Evolutionary conservation across 1,140 invertebrate species (phyloP).

Genomic region (Metaphire vulgaris): DNA sequence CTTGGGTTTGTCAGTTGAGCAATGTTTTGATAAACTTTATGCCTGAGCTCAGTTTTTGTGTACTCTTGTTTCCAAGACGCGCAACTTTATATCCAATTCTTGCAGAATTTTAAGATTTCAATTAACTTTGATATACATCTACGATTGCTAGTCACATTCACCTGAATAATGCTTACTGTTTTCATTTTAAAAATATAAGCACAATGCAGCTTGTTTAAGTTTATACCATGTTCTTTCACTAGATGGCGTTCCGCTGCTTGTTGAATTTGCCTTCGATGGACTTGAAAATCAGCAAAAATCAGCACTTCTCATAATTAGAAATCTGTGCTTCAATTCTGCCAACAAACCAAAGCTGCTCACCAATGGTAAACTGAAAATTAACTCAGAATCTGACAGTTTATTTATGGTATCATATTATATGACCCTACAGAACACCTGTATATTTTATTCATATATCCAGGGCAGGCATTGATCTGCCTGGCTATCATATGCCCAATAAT

Average conservation of each 20-base stretch:
- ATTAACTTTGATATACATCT: background rate
- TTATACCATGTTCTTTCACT: no score
- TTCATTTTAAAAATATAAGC: background rate
- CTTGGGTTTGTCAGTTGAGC: no score
- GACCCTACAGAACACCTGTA: background rate
- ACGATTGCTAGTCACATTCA: background rate
- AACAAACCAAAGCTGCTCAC: constrained; percentile 49
- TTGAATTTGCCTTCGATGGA: background rate
- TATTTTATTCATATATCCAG: background rate
- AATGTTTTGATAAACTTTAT: no score
- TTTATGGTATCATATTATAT: background rate
- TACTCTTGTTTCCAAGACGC: no score
- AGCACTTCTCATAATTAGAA: constrained; percentile 40
- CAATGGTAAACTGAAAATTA: constrained; percentile 36
- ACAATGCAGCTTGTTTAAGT: no score
- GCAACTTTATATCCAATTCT: background rate
- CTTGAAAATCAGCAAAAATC: background rate
- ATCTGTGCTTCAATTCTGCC: constrained; percentile 46
- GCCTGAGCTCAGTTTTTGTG: no score
- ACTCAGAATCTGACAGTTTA: background rate
- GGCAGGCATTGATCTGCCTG: background rate
- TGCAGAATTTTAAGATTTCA: background rate
- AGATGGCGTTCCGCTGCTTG: background rate
- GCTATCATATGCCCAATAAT: no score
- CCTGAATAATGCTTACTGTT: background rate